These are phyloP conservation scores for Tragulus kanchil DNA, from an alignment of 2,113 vertebrate species.

Conservation along the genomic window DNA sequence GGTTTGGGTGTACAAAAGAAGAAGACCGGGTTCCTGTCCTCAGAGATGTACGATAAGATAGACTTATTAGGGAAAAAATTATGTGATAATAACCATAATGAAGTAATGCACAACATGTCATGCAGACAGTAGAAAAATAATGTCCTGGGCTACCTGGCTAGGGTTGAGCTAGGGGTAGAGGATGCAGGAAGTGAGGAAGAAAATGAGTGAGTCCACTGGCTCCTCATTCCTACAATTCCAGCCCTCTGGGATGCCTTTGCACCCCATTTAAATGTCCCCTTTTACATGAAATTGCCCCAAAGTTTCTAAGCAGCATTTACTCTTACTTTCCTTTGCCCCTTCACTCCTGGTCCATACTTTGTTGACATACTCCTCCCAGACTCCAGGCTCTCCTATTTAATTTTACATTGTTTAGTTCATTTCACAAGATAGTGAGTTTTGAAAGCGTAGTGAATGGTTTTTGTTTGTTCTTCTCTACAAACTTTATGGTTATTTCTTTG, in stretches of 20 bases:
- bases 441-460: background rate
- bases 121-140: background rate
- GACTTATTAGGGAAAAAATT: background rate
- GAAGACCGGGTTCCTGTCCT: background rate
- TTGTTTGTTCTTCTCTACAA: conserved; percentile 29
- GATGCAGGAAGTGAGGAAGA: background rate
- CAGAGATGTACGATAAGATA: background rate
- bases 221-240: background rate
- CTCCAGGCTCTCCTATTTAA: background rate
- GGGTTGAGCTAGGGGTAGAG: background rate
- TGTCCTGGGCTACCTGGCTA: background rate
- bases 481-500: background rate
- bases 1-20: background rate
- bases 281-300: background rate
- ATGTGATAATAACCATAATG: background rate
- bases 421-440: background rate
- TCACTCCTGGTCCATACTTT: background rate
- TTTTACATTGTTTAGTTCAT: conserved; percentile 17
- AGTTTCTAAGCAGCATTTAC: background rate
- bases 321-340: background rate
- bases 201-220: background rate
- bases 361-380: background rate
- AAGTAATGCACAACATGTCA: conserved; percentile 21
- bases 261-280: background rate
- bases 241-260: background rate